phyloP scores from a whole-genome alignment of 2,113 vertebrate species.

The Lepidiolamprologus cunningtoni region DNA sequence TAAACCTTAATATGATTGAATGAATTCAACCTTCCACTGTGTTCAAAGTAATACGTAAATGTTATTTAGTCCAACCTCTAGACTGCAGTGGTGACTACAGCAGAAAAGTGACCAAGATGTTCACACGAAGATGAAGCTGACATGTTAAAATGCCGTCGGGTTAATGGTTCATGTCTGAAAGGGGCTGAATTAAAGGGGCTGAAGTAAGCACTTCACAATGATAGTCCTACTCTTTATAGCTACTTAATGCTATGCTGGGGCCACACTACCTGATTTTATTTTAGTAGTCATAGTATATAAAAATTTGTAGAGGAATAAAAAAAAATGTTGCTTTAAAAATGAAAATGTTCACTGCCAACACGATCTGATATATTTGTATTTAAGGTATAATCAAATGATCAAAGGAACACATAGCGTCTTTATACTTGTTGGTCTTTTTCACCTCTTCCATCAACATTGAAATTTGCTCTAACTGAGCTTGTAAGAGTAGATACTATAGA shows the following conservation, averaged over 20 bases:
- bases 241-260: conserved; percentile 19
- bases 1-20: not conserved
- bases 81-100: not conserved
- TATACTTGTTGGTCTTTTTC: conserved; percentile 49
- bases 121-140: not conserved
- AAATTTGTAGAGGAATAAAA: conserved; percentile 14
- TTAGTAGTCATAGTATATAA: conserved; percentile 44
- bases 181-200: not conserved
- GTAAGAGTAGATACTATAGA: conserved; percentile 52
- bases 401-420: conserved; percentile 35
- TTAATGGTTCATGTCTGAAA: not conserved
- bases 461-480: conserved; percentile 44
- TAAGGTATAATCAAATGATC: conserved; percentile 49
- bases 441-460: conserved; percentile 34
- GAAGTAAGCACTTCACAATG: conserved; percentile 52
- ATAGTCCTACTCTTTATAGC: conserved; percentile 5
- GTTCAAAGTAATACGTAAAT: not conserved
- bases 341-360: conserved; percentile 58
- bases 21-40: not conserved
- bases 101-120: not conserved
- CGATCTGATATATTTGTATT: conserved; percentile 61
- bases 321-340: conserved; percentile 27
- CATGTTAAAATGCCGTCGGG: not conserved
- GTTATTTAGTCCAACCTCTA: not conserved
- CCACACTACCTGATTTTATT: conserved; percentile 55